phyloP scores from a whole-genome alignment of 2,797 vertebrate genomes.

The Dromococcyx pavoninus region DNA sequence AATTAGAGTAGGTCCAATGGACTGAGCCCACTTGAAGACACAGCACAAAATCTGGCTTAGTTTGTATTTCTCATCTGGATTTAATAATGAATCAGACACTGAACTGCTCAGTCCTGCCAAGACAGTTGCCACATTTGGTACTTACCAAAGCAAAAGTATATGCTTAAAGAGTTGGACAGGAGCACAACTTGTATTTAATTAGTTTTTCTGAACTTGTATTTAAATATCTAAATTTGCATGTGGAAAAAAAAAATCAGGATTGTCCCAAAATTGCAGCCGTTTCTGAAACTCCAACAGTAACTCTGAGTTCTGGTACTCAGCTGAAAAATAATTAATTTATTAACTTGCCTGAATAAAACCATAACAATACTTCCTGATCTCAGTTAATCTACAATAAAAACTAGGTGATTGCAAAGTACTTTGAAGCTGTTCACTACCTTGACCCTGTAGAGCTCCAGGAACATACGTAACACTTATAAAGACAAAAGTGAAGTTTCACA shows the following conservation, averaged over 20 bases:
- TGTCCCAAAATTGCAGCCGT: background rate
- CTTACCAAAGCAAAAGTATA: background rate
- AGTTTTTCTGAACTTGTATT: background rate
- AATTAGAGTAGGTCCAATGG: background rate
- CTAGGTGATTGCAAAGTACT: background rate
- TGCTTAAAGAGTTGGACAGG: background rate
- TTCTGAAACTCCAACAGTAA: background rate
- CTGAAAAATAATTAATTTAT: conserved; percentile 8
- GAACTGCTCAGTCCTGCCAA: background rate
- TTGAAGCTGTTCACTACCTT: background rate
- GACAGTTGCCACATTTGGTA: background rate
- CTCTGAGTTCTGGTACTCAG: background rate
- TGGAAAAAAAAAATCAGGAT: background rate
- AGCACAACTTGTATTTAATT: background rate
- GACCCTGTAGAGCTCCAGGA: background rate
- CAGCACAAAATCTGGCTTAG: background rate
- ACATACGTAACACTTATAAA: background rate
- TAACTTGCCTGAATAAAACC: background rate
- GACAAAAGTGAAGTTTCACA: background rate
- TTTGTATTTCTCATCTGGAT: background rate
- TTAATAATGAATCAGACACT: background rate
- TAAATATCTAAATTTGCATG: background rate
- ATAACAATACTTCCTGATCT: background rate
- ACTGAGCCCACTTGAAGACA: background rate
- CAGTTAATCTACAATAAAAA: conserved; percentile 11